phyloP scores from a whole-genome alignment of 1,140 invertebrate genomes.

The Littorina saxatilis region DNA sequence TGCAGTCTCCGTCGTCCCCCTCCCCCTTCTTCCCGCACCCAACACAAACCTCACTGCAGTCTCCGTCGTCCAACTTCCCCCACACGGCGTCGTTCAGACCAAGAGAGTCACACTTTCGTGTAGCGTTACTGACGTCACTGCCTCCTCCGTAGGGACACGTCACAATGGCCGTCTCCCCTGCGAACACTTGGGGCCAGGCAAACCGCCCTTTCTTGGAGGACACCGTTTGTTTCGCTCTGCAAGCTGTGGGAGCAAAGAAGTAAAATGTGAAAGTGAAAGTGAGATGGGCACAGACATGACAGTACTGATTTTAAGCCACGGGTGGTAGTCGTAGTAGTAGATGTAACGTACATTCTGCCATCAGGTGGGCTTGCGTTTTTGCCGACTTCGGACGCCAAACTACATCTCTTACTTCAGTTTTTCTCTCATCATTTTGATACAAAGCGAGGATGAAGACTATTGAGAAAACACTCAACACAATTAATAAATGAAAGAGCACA shows the following conservation, averaged over 20 bases:
- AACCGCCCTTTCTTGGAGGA: background rate
- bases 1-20: too few relatives aligned
- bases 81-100: background rate
- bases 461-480: too few relatives aligned
- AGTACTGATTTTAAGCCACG: too few relatives aligned
- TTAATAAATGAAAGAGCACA: too few relatives aligned
- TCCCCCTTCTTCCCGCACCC: too few relatives aligned
- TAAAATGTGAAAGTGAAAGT: background rate
- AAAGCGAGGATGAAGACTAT: too few relatives aligned
- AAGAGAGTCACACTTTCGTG: background rate
- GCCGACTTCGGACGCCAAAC: too few relatives aligned
- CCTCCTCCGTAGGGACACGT: constrained; percentile 14
- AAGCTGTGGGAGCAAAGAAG: background rate
- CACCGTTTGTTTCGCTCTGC: background rate
- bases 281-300: background rate
- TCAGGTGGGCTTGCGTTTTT: too few relatives aligned
- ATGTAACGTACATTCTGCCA: too few relatives aligned
- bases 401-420: too few relatives aligned
- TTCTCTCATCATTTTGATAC: too few relatives aligned
- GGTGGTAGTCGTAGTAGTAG: too few relatives aligned
- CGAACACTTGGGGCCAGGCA: background rate
- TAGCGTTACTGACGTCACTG: background rate
- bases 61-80: background rate
- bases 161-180: background rate
- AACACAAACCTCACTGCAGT: constrained; percentile 22